Base-by-base conservation (phyloP, 2,113 vertebrate genomes). In the Macroglossus sobrinus region DNA sequence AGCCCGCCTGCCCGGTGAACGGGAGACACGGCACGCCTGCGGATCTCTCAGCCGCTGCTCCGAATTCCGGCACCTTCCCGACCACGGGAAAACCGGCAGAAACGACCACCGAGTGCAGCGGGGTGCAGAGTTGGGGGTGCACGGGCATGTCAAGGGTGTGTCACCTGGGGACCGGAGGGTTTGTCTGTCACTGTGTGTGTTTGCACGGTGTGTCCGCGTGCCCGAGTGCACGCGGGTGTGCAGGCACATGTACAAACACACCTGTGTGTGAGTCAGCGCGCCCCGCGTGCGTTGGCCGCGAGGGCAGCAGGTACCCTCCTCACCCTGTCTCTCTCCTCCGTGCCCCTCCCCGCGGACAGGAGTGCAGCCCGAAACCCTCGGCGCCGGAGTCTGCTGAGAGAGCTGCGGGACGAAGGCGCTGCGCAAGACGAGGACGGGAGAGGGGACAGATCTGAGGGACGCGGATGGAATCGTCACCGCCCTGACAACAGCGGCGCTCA, bases 141-240 rank as follows among this genome's bases (percentile, higher is more conserved):
- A 22, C 0, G 1, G 24, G 24, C 28, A 12, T 57, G 35, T 38
- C 30, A 4, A 11, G 30, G 1, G 1, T 22, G n/a, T 0, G 1
- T 26, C 26, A 14, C 57, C 35, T 13, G 2, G 9, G 3, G 26
- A 35, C 15, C 22, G 33, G 18, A 35, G 30, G 2, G 22, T 13
- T 64, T 50, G 33, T 75, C 33, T 69, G 45, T 47, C 45, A 47
- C 10, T 86, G 9, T 40, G 4, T 86, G 38, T 59, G 28, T 82
- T 75, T 84, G 18, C 26, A 53, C 50, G 19, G n/a, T 55, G 18
- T 43, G 30, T 50, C 57, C 26, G 21, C 18, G 28, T 43, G 13
- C 33, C 66, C 43, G 4, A 40, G 11, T 28, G n/a, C 21, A 8
- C 3, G 0, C 43, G 43, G 47, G 5, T 43, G 59, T 64, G 64